Base-by-base conservation (phyloP, 2,888 invertebrate species). In the Xestia ashworthii region DNA sequence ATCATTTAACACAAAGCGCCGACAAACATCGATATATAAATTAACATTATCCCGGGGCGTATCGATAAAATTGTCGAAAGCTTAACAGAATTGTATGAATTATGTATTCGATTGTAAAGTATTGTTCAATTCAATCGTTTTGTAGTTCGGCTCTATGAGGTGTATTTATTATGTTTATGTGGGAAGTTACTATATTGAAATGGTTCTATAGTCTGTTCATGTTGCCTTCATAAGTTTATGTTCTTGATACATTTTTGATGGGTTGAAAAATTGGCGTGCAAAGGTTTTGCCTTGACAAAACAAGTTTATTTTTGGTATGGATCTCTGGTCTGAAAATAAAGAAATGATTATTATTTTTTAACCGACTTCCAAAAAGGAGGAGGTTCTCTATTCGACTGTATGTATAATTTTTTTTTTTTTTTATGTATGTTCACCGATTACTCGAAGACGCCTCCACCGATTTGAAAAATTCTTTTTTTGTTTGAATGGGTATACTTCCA, bases 51-150 rank as follows among this genome's bases (percentile, higher is more conserved):
- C 88, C 88, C 88, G 85, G 83, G 89, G 88, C 88, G 84, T 85
- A 87, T 87, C 87, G 89, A 87, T 88, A 89, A 87, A 88, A 88
- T 87, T 85, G 89, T 86, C 85, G 89, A 89, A 89, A 89, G 90
- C 89, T 86, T 89, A 89, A 89, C 90, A 89, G 90, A 89, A 89
- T 86, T 88, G 79, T 85, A 84, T 89, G 86, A 89, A 82, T 89
- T 88, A 89, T 89, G 83, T 84, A 85, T 88, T 83, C 86, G 83
- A 89, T 89, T 89, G 88, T 87, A 82, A 88, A 88, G 87, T 83
- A 83, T 81, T 77, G 80, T 77, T 76, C 80, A 78, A 88, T 88
- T 88, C 83, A 89, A 89, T 89, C 76, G 83, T 86, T 84, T 82
- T 76, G 88, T 82, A 78, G 82, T 88, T 77, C 76, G 41, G 64